Conservation (phyloP, 2,113 vertebrate genomes). For the Pleuronectes platessa region DNA sequence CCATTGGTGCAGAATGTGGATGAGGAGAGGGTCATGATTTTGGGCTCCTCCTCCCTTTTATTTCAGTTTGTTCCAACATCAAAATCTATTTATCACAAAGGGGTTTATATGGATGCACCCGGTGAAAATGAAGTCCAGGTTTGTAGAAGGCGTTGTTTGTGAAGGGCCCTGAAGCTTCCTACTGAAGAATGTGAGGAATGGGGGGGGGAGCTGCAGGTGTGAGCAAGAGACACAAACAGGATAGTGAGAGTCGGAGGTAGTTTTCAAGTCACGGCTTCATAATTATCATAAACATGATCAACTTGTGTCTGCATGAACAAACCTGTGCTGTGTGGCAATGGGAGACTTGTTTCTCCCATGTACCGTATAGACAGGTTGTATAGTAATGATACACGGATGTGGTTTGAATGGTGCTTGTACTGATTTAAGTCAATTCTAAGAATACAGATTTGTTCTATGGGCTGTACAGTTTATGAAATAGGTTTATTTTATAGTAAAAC, state of each 20-base stretch:
- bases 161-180: neutral
- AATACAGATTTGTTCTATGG: no score
- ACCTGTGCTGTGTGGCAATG: neutral
- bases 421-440: neutral
- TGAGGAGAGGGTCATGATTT: constrained; percentile 16
- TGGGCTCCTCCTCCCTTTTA: neutral
- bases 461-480: neutral
- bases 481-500: neutral
- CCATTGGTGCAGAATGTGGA: constrained; percentile 40
- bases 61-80: constrained; percentile 5
- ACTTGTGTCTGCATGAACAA: neutral
- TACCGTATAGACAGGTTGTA: neutral
- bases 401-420: neutral
- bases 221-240: neutral
- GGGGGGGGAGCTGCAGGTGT: constrained; percentile 21
- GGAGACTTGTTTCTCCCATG: neutral
- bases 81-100: constrained; percentile 4
- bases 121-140: neutral
- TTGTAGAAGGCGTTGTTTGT: neutral
- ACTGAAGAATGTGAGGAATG: neutral
- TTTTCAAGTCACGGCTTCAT: constrained; percentile 3
- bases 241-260: neutral
- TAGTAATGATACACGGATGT: neutral
- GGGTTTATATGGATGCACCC: neutral
- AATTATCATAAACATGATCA: neutral